Base-by-base conservation (phyloP, 2,113 vertebrate genomes). In the Smithornis capensis region DNA sequence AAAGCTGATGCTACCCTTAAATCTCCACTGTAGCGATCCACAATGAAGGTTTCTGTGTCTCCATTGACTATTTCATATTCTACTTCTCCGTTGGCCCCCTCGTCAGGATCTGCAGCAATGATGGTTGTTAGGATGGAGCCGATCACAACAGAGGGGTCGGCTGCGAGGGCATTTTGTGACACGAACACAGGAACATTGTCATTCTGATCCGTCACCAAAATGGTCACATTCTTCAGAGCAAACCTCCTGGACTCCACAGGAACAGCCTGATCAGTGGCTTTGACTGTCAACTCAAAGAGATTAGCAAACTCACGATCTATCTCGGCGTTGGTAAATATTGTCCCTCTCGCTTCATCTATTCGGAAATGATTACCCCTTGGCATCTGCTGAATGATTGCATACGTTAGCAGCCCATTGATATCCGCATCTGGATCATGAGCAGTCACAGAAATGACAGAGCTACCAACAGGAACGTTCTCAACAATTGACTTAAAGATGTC, bases 231-330 rank as follows among this genome's bases (percentile, higher is more conserved):
- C 96, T 99, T 99, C 86, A 99, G 95, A 67, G 99, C 99, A 67
- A 97, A 99, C 12, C 98, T 98, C 7, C 99, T 98, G 63, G 98
- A 99, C 94, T 99, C 99, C n/a, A 98, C 89, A 0, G 99, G 99
- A 62, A 99, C 98, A 0, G 99, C 99, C 88, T 99, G 99, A 82
- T 99, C 99, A 0, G 97, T 99, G 94, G 99, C 99, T 98, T 99
- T 99, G 29, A 99, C 96, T 0, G 99, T 99, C 53, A 99, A 94
- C 94, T 99, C 99, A 62, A 99, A 99, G 81, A 99, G 98, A 57
- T 98, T 99, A 71, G 99, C 98, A 95, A 99, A 99, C 83, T 99
- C 99, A 3, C 99, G 96, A 90, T 99, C 99, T 23, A 99, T 99
- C 83, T 99, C 98, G 33, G 97, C 98, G 21, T 63, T 98, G 24